These are phyloP conservation scores for Sycobia sp. DNA, from an alignment of 1,140 invertebrate species.

Conservation along the genomic window DNA sequence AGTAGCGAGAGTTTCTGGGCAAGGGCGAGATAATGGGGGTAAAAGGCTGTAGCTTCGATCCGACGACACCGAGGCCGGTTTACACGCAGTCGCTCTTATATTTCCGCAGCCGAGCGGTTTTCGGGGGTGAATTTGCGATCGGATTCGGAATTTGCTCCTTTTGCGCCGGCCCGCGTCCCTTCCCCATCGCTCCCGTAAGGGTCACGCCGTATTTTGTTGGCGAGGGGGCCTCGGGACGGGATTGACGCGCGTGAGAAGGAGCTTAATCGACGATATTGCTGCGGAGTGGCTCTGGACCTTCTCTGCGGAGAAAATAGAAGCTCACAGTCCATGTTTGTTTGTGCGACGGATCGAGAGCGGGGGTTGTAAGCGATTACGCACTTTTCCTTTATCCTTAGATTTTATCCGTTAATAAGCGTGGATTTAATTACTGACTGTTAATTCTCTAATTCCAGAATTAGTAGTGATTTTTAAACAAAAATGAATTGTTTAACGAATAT, in stretches of 20 bases:
- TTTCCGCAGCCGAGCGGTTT: neutral
- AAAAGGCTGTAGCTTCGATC: constrained; percentile 15
- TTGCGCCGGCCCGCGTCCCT: neutral
- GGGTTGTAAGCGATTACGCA: neutral
- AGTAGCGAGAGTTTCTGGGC: neutral
- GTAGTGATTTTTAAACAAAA: too few relatives aligned
- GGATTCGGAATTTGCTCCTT: constrained; percentile 10
- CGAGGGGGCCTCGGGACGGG: too few relatives aligned
- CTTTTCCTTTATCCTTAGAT: neutral
- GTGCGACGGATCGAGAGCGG: too few relatives aligned
- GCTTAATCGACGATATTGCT: too few relatives aligned
- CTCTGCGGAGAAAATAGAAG: too few relatives aligned
- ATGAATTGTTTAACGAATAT: too few relatives aligned
- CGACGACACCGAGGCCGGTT: neutral
- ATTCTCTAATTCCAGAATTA: too few relatives aligned
- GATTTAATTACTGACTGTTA: neutral
- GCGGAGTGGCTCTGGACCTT: too few relatives aligned
- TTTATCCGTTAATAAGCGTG: neutral
- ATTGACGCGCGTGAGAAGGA: too few relatives aligned
- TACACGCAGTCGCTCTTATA: neutral
- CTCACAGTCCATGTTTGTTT: too few relatives aligned
- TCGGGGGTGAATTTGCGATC: neutral
- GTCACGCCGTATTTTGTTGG: too few relatives aligned
- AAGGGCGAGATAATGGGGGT: constrained; percentile 13
- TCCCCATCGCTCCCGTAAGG: too few relatives aligned